Conservation (phyloP, 2,888 invertebrate species). For the Aporophyla lueneburgensis region DNA sequence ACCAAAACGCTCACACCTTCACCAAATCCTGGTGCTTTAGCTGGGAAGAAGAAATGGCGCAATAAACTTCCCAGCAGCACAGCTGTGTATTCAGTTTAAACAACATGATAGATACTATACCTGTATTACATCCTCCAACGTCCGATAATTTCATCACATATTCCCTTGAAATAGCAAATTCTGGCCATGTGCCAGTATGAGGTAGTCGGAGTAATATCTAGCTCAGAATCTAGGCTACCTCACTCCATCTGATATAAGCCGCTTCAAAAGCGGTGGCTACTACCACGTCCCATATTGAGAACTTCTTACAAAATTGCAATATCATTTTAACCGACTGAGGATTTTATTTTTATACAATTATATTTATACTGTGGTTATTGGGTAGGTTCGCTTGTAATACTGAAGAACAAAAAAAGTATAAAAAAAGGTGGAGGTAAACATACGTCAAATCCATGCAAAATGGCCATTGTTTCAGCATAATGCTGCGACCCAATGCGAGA, state of each 20-base stretch:
- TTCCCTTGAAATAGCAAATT: slow-evolving; percentile 12
- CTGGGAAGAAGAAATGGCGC: too few relatives aligned
- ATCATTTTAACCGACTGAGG: slow-evolving; percentile 4
- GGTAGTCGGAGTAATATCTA: slow-evolving; percentile 32
- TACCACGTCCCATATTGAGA: background rate
- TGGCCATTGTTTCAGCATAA: too few relatives aligned
- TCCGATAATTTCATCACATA: slow-evolving; percentile 5
- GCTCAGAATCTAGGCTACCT: slow-evolving; percentile 41
- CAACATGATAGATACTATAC: background rate
- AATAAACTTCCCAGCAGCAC: background rate
- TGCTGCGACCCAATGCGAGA: too few relatives aligned
- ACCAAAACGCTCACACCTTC: background rate
- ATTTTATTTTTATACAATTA: background rate
- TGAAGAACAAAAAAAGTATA: too few relatives aligned
- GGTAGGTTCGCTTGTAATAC: background rate
- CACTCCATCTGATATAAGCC: slow-evolving; percentile 43
- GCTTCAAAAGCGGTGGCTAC: slow-evolving; percentile 18
- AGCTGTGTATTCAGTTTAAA: background rate
- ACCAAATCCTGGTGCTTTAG: background rate
- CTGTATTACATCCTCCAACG: background rate
- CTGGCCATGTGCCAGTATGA: slow-evolving; percentile 39
- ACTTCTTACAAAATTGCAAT: slow-evolving; percentile 10
- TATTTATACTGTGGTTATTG: background rate
- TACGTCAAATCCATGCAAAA: too few relatives aligned
- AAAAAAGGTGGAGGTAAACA: too few relatives aligned